Evolutionary conservation across 1,140 invertebrate species (phyloP), one percentile per base, ranked within the genome.

Genomic region (Euborellia annulipes): DNA sequence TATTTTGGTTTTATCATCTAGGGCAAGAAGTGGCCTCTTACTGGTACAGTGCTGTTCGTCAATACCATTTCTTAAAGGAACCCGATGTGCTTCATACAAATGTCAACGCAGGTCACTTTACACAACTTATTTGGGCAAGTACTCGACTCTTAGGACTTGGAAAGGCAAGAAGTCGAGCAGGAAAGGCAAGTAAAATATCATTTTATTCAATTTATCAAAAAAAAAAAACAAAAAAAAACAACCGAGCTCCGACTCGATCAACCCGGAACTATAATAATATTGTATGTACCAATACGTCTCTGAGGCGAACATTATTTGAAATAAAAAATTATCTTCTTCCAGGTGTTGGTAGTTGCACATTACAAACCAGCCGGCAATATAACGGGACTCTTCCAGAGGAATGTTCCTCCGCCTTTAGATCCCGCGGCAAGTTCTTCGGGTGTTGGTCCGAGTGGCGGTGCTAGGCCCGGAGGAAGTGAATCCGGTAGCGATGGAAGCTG

Each of bases 121-220:
- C 87, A 0, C 88, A 93, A 66, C 68, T 94, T 58, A 80, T 93
- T 13, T 94, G 89, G 89, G 75, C 76, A 21, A 73, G 66, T 4
- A 83, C 79, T 6, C 72, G 72, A 36, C 71, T 79, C 54, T 76
- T 91, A 55, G 89, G 89, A 1, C 74, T 91, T 3, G 86, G 85
- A 13, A 83, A 83, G 59, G 84, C 85, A 0, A 70, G 77, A 37
- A 79, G 75, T 18, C 64, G 78, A 4, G 76, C 76, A 8, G 85
- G 85, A 9, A 82, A 81, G 23, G 23, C n/a, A n/a, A n/a, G n/a
- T n/a, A n/a, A n/a, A n/a, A n/a, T n/a, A n/a, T n/a, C n/a, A n/a
- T n/a, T n/a, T n/a, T n/a, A n/a, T n/a, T n/a, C n/a, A n/a, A n/a
- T n/a, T n/a, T n/a, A n/a, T n/a, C n/a, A n/a, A n/a, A n/a, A n/a